Evolutionary conservation across 2,888 invertebrate species (phyloP).

Genomic region (Pedicia rivosa): DNA sequence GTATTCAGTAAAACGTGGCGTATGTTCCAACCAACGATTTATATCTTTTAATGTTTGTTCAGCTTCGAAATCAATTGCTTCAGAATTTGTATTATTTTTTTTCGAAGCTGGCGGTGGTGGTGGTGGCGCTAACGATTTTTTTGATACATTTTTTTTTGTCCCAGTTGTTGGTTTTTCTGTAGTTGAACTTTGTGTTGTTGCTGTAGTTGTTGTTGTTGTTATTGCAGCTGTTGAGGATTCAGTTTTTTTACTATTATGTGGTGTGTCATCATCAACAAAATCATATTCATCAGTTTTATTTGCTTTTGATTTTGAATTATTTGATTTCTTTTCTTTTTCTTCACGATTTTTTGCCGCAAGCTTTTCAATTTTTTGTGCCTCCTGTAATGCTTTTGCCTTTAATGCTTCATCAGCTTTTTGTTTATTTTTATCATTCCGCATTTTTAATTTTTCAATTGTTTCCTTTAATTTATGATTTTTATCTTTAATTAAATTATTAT

Average conservation of each 20-base stretch:
- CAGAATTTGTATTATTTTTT: slow-evolving; percentile 27
- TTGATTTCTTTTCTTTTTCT: slow-evolving; percentile 10
- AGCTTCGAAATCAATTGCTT: slow-evolving; percentile 52
- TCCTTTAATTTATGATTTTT: slow-evolving; percentile 36
- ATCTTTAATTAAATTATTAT: slow-evolving; percentile 16
- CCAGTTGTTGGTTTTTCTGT: slow-evolving; percentile 27
- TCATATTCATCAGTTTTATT: slow-evolving; percentile 14
- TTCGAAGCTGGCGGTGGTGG: slow-evolving; percentile 3
- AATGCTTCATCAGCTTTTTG: slow-evolving; percentile 5
- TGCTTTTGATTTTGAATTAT: slow-evolving; percentile 13
- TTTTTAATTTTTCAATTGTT: slow-evolving; percentile 47
- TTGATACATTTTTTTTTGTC: slow-evolving; percentile 16
- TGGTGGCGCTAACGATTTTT: slow-evolving; percentile 19
- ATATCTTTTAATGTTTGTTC: slow-evolving; percentile 59
- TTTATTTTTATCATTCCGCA: slow-evolving; percentile 24
- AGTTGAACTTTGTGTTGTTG: slow-evolving; percentile 17
- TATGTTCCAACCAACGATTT: slow-evolving; percentile 76
- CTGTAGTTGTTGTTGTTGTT: slow-evolving; percentile 24
- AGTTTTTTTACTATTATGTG: slow-evolving; percentile 13
- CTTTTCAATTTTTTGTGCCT: background rate
- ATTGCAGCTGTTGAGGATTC: slow-evolving; percentile 21
- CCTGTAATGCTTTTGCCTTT: background rate
- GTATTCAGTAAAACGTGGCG: slow-evolving; percentile 57
- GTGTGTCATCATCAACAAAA: slow-evolving; percentile 20
- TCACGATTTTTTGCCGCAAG: background rate